Conservation (phyloP, 2,797 vertebrate genomes). For the Acestrorhynchus altus region DNA sequence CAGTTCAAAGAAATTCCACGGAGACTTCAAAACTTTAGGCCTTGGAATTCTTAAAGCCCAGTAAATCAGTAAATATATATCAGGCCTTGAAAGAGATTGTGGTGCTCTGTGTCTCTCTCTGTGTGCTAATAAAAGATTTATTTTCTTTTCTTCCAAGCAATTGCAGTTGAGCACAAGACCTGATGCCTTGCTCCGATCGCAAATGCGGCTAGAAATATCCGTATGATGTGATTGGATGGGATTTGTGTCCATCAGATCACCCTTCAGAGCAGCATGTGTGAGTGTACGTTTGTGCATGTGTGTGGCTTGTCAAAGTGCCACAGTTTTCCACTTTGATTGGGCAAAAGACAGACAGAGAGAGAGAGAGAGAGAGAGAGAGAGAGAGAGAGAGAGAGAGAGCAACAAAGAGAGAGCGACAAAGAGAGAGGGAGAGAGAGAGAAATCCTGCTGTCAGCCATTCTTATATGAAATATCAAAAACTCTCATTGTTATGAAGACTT, state of each 20-base stretch:
- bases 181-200: constrained; percentile 39
- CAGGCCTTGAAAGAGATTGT: constrained; percentile 42
- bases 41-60: constrained; percentile 18
- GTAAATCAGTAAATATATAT: constrained; percentile 40
- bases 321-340: constrained; percentile 69
- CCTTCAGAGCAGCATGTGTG: constrained; percentile 35
- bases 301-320: constrained; percentile 66
- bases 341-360: constrained; percentile 58
- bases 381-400: neutral
- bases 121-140: constrained; percentile 41
- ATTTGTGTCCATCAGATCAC: constrained; percentile 76
- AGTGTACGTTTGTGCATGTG: constrained; percentile 27
- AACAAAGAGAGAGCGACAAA: neutral
- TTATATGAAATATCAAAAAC: constrained; percentile 81
- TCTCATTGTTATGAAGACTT: constrained; percentile 81
- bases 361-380: neutral
- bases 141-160: neutral
- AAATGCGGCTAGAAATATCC: constrained; percentile 49
- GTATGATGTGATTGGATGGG: constrained; percentile 75
- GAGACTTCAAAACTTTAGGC: constrained; percentile 26
- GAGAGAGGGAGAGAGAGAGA: constrained; percentile 3
- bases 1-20: neutral
- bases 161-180: constrained; percentile 3
- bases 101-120: constrained; percentile 40
- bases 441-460: constrained; percentile 81